Evolutionary conservation across 1,140 invertebrate genomes (phyloP), one percentile per base, ranked within the genome.

Genomic region (Harlomillsia oculata): DNA sequence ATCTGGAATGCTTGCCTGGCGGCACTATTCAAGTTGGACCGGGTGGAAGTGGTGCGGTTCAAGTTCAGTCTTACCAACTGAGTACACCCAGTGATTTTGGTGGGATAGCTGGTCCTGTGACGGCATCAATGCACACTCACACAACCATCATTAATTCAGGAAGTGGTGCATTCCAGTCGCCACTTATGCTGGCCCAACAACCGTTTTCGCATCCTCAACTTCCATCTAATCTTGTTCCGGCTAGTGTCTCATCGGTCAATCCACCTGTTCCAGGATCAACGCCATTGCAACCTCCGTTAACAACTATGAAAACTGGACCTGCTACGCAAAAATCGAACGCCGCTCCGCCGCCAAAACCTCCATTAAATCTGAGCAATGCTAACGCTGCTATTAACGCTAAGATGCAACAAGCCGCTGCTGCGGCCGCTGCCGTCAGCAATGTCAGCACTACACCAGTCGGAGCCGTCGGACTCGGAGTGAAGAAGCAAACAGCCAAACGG

Each of bases 371-470:
- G n/a, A n/a, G n/a, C n/a, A n/a, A n/a, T n/a, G n/a, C n/a, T n/a
- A n/a, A n/a, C n/a, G n/a, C n/a, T n/a, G n/a, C n/a, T n/a, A n/a
- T n/a, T n/a, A n/a, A n/a, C n/a, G n/a, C n/a, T n/a, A n/a, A n/a
- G n/a, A n/a, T 36, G 14, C 52, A 37, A 48, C 45, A 48, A 48
- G 23, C 3, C 14, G n/a, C n/a, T n/a, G n/a, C 26, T 13, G 20
- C 14, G 13, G 46, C 36, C n/a, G 13, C 48, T 16, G 29, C 14
- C 46, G 2, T 16, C 56, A 25, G n/a, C 49, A 48, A 49, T 23
- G 18, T 8, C 44, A 49, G 41, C 32, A n/a, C 41, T 48, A 52
- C 68, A 76, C 16, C 73, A 74, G 62, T 74, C 74, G 11, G 72
- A 74, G 57, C 70, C 71, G 49, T 68, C 67, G 64, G 66, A 51